phyloP scores from a whole-genome alignment of 2,888 invertebrate species.

The Drosophila suboccidentalis region DNA sequence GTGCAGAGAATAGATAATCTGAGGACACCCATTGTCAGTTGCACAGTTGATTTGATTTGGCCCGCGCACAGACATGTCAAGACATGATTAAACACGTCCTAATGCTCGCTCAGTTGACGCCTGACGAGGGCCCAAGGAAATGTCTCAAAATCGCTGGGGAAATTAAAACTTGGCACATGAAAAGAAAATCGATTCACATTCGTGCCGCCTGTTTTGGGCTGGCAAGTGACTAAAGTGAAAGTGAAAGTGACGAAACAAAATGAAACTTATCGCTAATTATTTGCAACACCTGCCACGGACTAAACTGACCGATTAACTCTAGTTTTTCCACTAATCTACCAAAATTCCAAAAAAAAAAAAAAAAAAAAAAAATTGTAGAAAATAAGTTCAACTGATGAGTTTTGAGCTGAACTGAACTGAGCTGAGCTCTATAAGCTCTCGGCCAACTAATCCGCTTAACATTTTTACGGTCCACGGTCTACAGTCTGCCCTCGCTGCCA shows the following conservation, averaged over 20 bases:
- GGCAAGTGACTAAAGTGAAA: conserved; percentile 19
- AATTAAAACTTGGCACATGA: conserved; percentile 56
- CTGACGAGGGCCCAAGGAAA: conserved; percentile 53
- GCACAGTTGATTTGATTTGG: conserved; percentile 41
- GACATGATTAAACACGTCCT: conserved; percentile 65
- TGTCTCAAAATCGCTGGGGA: conserved; percentile 59
- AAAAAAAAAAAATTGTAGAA: too few relatives aligned
- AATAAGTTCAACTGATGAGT: conserved; percentile 29
- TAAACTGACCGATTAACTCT: conserved; percentile 19
- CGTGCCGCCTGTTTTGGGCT: conserved; percentile 10
- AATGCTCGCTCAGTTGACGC: conserved; percentile 51
- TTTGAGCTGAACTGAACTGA: conserved; percentile 22
- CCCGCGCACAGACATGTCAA: conserved; percentile 35
- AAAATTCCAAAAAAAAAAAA: neutral
- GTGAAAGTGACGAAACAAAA: conserved; percentile 53
- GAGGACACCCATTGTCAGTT: conserved; percentile 37
- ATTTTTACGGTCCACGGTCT: conserved; percentile 2
- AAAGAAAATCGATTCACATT: conserved; percentile 26
- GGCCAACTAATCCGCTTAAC: conserved; percentile 47
- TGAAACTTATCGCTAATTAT: conserved; percentile 31
- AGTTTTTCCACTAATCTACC: neutral
- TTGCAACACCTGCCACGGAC: conserved; percentile 24
- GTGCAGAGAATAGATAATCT: conserved; percentile 21
- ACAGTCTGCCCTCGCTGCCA: conserved; percentile 42
- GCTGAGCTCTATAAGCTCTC: conserved; percentile 17